Conservation (phyloP, 2,113 vertebrate genomes). For the Lepus timidus region DNA sequence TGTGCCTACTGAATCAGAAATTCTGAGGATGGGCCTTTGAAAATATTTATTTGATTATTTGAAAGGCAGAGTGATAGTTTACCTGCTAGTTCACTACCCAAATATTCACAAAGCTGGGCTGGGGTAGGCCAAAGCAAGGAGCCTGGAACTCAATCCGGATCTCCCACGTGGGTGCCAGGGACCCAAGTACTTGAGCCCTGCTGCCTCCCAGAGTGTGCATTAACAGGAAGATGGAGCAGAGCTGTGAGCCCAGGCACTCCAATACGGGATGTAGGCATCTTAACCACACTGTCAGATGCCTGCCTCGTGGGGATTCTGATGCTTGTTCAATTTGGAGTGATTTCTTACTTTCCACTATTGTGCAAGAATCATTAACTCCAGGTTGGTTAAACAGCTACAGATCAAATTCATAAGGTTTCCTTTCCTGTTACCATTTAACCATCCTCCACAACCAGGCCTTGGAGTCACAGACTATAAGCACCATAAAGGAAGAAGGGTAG, state of each 20-base stretch:
- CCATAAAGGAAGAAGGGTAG: not conserved
- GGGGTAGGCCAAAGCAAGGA: too few species aligned
- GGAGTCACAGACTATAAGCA: not conserved
- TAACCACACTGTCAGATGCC: too few species aligned
- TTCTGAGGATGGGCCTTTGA: not conserved
- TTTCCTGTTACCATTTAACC: not conserved
- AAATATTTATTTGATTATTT: not conserved
- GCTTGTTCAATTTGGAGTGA: not conserved
- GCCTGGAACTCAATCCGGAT: too few species aligned
- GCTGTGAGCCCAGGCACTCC: too few species aligned
- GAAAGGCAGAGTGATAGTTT: not conserved
- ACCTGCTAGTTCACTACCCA: too few species aligned
- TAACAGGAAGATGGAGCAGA: too few species aligned
- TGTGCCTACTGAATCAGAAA: not conserved
- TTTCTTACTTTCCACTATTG: not conserved
- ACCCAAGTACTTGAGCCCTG: too few species aligned
- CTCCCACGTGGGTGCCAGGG: too few species aligned
- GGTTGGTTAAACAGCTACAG: not conserved
- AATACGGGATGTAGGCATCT: too few species aligned
- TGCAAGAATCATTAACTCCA: constrained; percentile 26
- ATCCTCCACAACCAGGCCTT: not conserved
- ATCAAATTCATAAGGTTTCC: not conserved
- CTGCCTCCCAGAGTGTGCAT: too few species aligned
- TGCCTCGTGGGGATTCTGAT: not conserved
- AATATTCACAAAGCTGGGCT: too few species aligned